These are phyloP conservation scores for Andrena praecox DNA, from an alignment of 2,888 invertebrate species.

Conservation along the genomic window DNA sequence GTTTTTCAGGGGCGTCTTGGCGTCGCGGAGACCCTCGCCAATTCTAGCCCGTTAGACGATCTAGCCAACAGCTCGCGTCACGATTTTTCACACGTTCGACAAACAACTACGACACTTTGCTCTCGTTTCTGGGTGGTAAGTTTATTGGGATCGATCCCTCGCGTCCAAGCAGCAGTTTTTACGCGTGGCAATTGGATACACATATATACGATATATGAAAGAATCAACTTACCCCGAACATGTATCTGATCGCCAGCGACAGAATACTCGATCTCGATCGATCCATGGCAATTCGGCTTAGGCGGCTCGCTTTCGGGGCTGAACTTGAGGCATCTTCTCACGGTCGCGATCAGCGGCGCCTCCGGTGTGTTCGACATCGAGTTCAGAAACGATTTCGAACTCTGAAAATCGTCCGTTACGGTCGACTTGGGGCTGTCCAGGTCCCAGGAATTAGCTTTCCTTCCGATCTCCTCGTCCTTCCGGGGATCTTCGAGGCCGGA, in stretches of 20 bases:
- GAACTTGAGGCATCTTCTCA: conserved; percentile 82
- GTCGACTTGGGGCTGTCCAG: conserved; percentile 81
- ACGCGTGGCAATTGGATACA: too few species aligned
- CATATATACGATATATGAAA: neutral
- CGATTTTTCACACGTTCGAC: neutral
- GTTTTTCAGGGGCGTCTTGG: conserved; percentile 45
- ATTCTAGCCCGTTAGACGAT: neutral
- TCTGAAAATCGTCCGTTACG: conserved; percentile 79
- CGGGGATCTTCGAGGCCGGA: conserved; percentile 61
- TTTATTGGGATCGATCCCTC: too few species aligned
- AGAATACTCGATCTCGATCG: conserved; percentile 88
- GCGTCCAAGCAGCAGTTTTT: too few species aligned
- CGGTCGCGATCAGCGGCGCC: conserved; percentile 82
- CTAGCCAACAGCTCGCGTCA: neutral
- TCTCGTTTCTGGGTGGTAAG: neutral
- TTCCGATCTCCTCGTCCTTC: conserved; percentile 63
- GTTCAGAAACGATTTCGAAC: conserved; percentile 80
- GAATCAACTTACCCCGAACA: conserved; percentile 89
- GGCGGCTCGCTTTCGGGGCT: conserved; percentile 80
- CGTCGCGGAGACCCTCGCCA: conserved; percentile 26
- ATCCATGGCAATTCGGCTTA: conserved; percentile 83
- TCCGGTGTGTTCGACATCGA: conserved; percentile 80
- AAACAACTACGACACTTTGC: neutral
- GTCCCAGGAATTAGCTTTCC: conserved; percentile 78
- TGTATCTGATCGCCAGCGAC: conserved; percentile 87